Conservation (phyloP, 2,113 vertebrate genomes). For the Eira barbara region DNA sequence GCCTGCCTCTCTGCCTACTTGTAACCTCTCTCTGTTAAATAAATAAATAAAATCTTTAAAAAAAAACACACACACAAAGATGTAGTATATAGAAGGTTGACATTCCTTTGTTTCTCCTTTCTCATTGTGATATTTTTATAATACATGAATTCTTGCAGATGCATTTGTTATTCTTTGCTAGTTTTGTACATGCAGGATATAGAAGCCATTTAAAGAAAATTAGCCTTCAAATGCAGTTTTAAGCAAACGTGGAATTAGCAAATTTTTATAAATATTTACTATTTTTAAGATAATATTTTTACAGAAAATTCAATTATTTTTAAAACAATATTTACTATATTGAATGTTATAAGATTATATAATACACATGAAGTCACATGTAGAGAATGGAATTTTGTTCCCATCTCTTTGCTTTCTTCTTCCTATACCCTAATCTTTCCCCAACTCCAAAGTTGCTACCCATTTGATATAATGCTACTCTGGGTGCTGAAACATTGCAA, state of each 20-base stretch:
- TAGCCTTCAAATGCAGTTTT: neutral
- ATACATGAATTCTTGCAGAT: neutral
- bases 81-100: neutral
- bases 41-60: no score
- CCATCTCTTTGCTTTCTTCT: neutral
- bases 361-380: neutral
- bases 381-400: neutral
- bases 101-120: neutral
- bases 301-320: neutral
- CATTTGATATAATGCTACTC: neutral
- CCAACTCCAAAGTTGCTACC: neutral
- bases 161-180: neutral
- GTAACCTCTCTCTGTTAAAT: no score
- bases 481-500: neutral
- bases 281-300: neutral
- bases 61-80: neutral
- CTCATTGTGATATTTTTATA: neutral
- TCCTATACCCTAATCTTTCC: neutral
- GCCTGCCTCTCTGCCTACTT: no score
- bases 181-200: neutral
- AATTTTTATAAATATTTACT: neutral
- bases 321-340: neutral
- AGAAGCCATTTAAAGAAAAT: neutral
- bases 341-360: neutral
- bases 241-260: neutral